These are phyloP conservation scores for Rhizoglyphus robini DNA, from an alignment of 1,140 invertebrate species.

Conservation along the genomic window DNA sequence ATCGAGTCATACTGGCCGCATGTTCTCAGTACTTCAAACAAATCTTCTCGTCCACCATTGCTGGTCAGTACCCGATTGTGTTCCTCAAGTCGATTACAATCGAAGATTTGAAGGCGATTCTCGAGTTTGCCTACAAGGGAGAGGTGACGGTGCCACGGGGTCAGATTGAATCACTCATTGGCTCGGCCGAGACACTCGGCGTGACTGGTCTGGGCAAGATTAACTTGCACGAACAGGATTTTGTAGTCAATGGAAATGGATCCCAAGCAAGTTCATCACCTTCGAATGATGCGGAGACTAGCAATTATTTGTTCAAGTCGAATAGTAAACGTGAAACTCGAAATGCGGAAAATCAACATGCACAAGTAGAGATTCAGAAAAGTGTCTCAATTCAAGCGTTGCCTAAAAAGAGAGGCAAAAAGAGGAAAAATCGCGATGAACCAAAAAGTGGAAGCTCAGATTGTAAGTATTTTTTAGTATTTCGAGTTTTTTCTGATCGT, in stretches of 20 bases:
- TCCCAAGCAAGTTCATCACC: background rate
- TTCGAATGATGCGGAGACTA: too few relatives aligned
- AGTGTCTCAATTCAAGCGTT: background rate
- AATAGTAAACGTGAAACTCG: background rate
- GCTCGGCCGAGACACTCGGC: conserved; percentile 63
- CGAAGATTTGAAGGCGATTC: conserved; percentile 63
- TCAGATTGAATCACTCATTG: conserved; percentile 57
- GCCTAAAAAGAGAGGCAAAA: too few relatives aligned
- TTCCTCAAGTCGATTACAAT: conserved; percentile 68
- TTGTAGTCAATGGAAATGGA: background rate
- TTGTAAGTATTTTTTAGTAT: too few relatives aligned
- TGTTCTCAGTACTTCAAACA: conserved; percentile 38
- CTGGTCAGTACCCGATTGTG: conserved; percentile 60
- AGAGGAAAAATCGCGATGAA: too few relatives aligned
- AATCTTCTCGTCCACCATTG: conserved; percentile 1
- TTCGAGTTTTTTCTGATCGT: too few relatives aligned
- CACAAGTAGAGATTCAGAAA: background rate
- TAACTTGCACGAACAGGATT: background rate
- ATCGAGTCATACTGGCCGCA: conserved; percentile 71
- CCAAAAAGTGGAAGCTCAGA: too few relatives aligned
- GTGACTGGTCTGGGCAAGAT: conserved; percentile 76
- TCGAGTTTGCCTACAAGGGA: conserved; percentile 83
- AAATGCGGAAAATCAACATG: background rate
- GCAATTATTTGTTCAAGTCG: background rate
- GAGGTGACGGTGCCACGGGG: conserved; percentile 79